Evolutionary conservation across 2,888 invertebrate species (phyloP).

Genomic region (Troides aeacus): DNA sequence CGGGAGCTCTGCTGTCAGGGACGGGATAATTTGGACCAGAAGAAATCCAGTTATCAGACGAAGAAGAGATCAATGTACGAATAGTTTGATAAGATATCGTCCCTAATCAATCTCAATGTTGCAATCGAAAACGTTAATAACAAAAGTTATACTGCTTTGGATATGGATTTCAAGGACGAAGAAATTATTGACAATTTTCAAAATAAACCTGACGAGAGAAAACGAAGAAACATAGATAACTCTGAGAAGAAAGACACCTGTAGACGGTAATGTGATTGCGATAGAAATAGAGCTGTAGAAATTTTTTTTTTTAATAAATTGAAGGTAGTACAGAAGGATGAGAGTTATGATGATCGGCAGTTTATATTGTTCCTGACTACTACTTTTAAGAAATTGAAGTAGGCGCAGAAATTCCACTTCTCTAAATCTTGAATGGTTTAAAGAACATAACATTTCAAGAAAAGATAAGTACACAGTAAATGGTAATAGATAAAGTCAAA

Average conservation of each 20-base stretch:
- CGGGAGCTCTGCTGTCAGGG: slow-evolving; percentile 50
- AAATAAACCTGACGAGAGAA: background rate
- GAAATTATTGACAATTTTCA: background rate
- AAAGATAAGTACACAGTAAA: background rate
- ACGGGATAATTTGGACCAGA: slow-evolving; percentile 39
- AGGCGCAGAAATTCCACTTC: slow-evolving; percentile 1
- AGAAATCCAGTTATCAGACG: background rate
- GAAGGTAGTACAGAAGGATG: background rate
- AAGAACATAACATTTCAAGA: slow-evolving; percentile 1
- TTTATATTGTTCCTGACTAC: background rate
- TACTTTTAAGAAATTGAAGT: background rate
- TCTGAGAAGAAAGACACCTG: background rate
- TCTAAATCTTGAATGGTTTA: slow-evolving; percentile 3
- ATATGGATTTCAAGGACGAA: background rate
- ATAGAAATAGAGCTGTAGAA: background rate
- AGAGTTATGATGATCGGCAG: background rate
- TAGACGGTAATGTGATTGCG: background rate
- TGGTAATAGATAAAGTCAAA: too few relatives aligned
- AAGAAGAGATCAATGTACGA: background rate
- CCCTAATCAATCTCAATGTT: background rate
- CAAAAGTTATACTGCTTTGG: background rate
- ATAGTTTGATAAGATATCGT: slow-evolving; percentile 1
- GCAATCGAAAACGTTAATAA: background rate
- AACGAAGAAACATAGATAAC: background rate
- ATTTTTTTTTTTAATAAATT: background rate